These are phyloP conservation scores for Lacerta viridis DNA, from an alignment of 2,797 vertebrate species.

Conservation along the genomic window DNA sequence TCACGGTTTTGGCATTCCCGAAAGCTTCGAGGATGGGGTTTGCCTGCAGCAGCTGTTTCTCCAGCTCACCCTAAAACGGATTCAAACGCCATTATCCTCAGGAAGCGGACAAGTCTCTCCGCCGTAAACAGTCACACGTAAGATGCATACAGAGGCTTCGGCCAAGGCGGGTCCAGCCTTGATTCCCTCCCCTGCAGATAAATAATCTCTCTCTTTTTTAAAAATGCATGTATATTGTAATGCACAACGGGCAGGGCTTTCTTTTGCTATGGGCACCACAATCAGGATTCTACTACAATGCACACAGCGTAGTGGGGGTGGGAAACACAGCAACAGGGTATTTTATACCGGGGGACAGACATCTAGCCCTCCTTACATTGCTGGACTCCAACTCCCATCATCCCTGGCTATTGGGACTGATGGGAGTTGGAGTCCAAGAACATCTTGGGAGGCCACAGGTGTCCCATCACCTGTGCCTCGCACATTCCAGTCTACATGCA, in stretches of 20 bases:
- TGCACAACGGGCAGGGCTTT: not conserved
- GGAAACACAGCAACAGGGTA: too few species aligned
- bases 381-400: too few species aligned
- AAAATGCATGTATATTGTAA: not conserved
- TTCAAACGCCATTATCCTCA: slow-evolving; percentile 67
- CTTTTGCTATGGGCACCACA: not conserved
- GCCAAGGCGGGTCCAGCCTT: fast-evolving
- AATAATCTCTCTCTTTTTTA: not conserved
- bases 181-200: not conserved
- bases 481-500: not conserved
- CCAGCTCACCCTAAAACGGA: slow-evolving; percentile 94
- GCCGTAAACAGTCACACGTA: not conserved
- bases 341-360: too few species aligned
- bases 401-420: too few species aligned
- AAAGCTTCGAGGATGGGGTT: slow-evolving; percentile 98
- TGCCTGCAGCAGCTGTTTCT: slow-evolving; percentile 98
- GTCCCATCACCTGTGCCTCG: too few species aligned
- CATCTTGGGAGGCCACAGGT: too few species aligned
- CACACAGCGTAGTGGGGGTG: too few species aligned
- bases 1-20: slow-evolving; percentile 98
- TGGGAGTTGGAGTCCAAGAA: too few species aligned
- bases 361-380: too few species aligned
- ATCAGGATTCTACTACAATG: not conserved
- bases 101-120: not conserved
- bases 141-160: not conserved